These are phyloP conservation scores for Pseudeuparius sepicola DNA, from an alignment of 2,888 invertebrate species.

Conservation along the genomic window DNA sequence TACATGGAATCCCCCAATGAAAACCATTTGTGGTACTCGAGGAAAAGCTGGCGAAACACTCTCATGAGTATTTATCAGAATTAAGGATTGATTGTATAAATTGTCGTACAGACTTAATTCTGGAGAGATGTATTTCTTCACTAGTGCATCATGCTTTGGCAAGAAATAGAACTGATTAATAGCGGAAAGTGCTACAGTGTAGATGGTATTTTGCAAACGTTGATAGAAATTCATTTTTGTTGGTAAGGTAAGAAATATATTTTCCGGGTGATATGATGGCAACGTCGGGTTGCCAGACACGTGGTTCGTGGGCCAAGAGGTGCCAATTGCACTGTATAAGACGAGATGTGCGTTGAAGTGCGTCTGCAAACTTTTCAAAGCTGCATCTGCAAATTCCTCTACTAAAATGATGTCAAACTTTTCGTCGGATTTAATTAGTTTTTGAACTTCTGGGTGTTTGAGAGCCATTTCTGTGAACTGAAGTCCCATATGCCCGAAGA, in stretches of 20 bases:
- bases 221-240: constrained; percentile 19
- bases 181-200: constrained; percentile 24
- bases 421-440: constrained; percentile 17
- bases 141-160: constrained; percentile 24
- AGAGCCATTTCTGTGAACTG: constrained; percentile 18
- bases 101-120: constrained; percentile 24
- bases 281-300: constrained; percentile 42
- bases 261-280: constrained; percentile 43
- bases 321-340: constrained; percentile 37
- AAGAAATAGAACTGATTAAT: constrained; percentile 24
- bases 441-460: constrained; percentile 17
- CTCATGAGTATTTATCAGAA: constrained; percentile 37
- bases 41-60: constrained; percentile 42
- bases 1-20: constrained; percentile 46
- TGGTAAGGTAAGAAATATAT: constrained; percentile 31
- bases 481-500: no score
- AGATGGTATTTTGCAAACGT: constrained; percentile 17
- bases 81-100: constrained; percentile 26
- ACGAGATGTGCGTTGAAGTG: constrained; percentile 32
- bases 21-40: constrained; percentile 44
- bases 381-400: constrained; percentile 42
- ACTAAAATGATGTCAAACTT: constrained; percentile 20
- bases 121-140: constrained; percentile 28
- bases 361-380: constrained; percentile 34
- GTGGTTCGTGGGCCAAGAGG: constrained; percentile 40